Evolutionary conservation across 1,140 invertebrate species (phyloP).

Genomic region (Drosophila pectinifera): DNA sequence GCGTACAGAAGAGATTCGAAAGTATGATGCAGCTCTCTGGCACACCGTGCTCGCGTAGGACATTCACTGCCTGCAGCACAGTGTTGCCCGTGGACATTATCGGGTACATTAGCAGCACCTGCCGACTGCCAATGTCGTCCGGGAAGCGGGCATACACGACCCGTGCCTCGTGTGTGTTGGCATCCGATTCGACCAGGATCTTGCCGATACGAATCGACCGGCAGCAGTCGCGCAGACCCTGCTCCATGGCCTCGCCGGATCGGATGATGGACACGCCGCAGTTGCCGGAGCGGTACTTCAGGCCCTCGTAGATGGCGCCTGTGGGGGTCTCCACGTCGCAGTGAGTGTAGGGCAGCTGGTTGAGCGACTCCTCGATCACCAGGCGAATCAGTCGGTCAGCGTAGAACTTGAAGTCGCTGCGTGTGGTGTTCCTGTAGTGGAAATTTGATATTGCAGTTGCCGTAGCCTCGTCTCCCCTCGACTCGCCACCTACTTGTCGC

Average conservation of each 20-base stretch:
- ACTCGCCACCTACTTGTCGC: constrained; percentile 91
- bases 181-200: constrained; percentile 98
- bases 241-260: constrained; percentile 99
- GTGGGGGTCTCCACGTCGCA: constrained; percentile 97
- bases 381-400: constrained; percentile 97
- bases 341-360: constrained; percentile 97
- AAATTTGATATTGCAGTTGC: constrained; percentile 12
- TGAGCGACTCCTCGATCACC: constrained; percentile 99
- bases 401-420: constrained; percentile 99
- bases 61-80: constrained; percentile 94
- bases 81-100: constrained; percentile 99
- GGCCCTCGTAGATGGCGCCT: constrained; percentile 94
- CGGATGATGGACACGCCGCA: constrained; percentile 99
- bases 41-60: constrained; percentile 96
- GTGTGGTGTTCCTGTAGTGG: constrained; percentile 91
- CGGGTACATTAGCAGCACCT: constrained; percentile 98
- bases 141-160: constrained; percentile 99
- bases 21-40: constrained; percentile 97
- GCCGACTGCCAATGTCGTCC: constrained; percentile 95
- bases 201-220: constrained; percentile 98
- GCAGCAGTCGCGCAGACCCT: constrained; percentile 98
- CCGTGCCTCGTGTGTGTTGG: constrained; percentile 97
- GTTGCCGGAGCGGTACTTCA: constrained; percentile 97
- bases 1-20: constrained; percentile 98
- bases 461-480: neutral